Base-by-base conservation (phyloP, 1,140 invertebrate genomes). In the Latrodectus geometricus region DNA sequence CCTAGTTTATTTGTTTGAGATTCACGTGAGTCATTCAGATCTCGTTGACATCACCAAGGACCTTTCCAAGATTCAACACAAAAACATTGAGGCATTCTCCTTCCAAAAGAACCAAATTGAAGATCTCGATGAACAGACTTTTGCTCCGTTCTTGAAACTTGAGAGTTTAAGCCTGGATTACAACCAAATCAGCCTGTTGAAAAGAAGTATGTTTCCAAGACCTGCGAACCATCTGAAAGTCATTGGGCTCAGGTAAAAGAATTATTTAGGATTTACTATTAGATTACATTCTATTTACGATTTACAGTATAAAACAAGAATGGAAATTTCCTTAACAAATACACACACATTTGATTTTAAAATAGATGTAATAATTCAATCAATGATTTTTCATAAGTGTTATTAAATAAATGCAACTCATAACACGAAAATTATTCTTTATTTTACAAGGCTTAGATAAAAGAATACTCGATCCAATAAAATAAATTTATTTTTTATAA, bases 71-170 rank as follows among this genome's bases (percentile, higher is more conserved):
- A 56, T 86, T 9, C 21, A 65, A n/a, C 52, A 77, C 23, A 8
- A 72, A 7, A 21, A 77, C 12, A 72, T 86, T 15, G 75, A 86
- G 17, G 65, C 68, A 17, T 79, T 86, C 50, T n/a, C 50, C n/a
- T 86, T 86, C 52, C 56, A 78, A 8, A 49, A 50, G n/a, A 86
- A 86, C 68, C 54, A 73, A 8, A 77, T 86, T 17, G 48, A 56
- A 20, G 23, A 12, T 4, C 21, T 86, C 9, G 76, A 21, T 0
- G 75, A 70, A 7, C 15, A 65, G 8, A 69, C 20, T 8, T 86
- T 86, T 65, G 74, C 84, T 4, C 68, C 74, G 2, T 86, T 86
- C 50, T 7, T 14, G 15, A 23, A 65, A 14, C 52, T 86, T 7
- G n/a, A 78, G 20, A 56, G 74, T 5, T 52, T 86, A 21, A 49